Conservation (phyloP, 2,888 invertebrate genomes). For the Sesamia inferens region DNA sequence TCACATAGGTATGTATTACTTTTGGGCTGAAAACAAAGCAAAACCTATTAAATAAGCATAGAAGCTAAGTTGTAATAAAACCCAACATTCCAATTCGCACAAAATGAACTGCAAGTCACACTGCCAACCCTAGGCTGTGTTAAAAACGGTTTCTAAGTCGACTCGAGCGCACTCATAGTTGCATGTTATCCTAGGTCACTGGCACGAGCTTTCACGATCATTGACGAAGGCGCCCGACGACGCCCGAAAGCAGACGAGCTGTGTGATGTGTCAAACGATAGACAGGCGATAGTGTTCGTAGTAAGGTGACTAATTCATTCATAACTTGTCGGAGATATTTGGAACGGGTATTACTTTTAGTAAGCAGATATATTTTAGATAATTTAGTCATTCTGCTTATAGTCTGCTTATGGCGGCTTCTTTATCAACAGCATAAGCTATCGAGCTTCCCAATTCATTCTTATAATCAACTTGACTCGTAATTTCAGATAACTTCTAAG, state of each 20-base stretch:
- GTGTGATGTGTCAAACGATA: slow-evolving; percentile 62
- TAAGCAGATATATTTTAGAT: slow-evolving; percentile 26
- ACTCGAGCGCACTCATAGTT: slow-evolving; percentile 64
- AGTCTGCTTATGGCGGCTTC: background rate
- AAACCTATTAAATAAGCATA: background rate
- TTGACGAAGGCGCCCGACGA: slow-evolving; percentile 71
- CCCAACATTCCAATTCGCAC: slow-evolving; percentile 14
- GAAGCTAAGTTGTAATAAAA: background rate
- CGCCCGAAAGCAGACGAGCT: slow-evolving; percentile 66
- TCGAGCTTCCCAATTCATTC: background rate
- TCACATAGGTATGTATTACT: background rate
- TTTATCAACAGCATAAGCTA: background rate
- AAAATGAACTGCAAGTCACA: slow-evolving; percentile 24
- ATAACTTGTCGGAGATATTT: slow-evolving; percentile 57
- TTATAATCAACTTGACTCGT: background rate
- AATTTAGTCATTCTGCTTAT: slow-evolving; percentile 21
- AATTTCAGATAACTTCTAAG: slow-evolving; percentile 2
- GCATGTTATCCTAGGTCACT: slow-evolving; percentile 82
- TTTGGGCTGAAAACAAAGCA: background rate
- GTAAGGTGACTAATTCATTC: slow-evolving; percentile 67
- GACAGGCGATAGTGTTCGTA: slow-evolving; percentile 56
- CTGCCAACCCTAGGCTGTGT: slow-evolving; percentile 58
- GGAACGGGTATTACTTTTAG: slow-evolving; percentile 19
- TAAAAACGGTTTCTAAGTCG: slow-evolving; percentile 67
- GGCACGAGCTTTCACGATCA: slow-evolving; percentile 72